Evolutionary conservation across 2,888 invertebrate species (phyloP), one percentile per base, ranked within the genome.

Genomic region (Prosopocoilus inquinatus): DNA sequence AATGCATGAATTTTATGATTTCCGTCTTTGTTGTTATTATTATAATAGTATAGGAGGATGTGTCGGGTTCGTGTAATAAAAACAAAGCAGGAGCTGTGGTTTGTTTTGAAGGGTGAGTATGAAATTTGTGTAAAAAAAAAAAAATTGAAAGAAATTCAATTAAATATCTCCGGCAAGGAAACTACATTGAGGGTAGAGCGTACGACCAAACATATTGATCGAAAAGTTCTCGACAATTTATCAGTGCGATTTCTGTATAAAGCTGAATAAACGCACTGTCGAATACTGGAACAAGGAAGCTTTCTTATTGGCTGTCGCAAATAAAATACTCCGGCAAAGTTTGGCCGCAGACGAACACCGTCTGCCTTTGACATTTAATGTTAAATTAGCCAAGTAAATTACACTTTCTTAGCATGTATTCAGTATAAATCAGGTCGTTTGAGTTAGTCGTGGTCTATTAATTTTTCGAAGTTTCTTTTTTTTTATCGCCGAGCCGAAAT

Each of bases 321-420:
- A 65, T 69, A 69, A 70, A 70, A 69, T 70, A 66, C 66, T 66
- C 64, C 69, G 67, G 64, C 67, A 68, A 70, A 70, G 67, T 68
- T 70, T 65, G 64, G 66, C 67, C 69, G 64, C 68, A 70, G 67
- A 70, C 65, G 65, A 69, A 66, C 70, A 62, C 70, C 68, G 69
- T 61, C 66, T 72, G 71, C 64, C 64, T 71, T 68, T 72, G 72
- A 72, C 71, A 67, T 69, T 70, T 66, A 68, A 70, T 72, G 72
- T 70, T 71, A 70, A 73, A 71, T 73, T 72, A 71, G 67, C 67
- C 66, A 66, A 67, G 69, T 64, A 72, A 73, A 74, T 74, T 73
- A 71, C 65, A 70, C 60, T 73, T 72, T 70, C 71, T 70, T 70
- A 70, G 66, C 70, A 69, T 71, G 68, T 68, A 70, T 68, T 69